phyloP scores from a whole-genome alignment of 92 coral and sea anemone species.

The Anthopleura xanthogrammica region DNA sequence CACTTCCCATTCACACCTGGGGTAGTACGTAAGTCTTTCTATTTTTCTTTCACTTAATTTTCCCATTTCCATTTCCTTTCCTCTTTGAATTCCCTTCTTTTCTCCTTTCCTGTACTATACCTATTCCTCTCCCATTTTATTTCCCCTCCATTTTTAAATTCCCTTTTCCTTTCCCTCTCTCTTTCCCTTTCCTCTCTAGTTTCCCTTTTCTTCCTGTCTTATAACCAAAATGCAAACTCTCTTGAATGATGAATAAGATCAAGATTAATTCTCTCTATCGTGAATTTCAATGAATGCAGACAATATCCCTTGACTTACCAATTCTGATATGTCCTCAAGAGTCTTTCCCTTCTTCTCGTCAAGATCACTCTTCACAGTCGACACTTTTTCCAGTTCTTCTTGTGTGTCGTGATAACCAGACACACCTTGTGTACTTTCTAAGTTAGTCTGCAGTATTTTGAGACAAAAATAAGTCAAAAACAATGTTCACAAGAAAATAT shows the following conservation, averaged over 20 bases:
- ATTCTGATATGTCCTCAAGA: slow-evolving; percentile 91
- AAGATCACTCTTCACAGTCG: slow-evolving; percentile 89
- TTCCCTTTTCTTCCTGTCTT: too few species aligned
- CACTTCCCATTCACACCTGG: too few species aligned
- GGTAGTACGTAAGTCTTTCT: too few species aligned
- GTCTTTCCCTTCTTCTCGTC: slow-evolving; percentile 99
- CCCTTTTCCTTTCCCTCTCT: too few species aligned
- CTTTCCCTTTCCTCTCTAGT: too few species aligned
- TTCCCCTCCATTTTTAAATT: too few species aligned
- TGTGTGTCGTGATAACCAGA: slow-evolving; percentile 95
- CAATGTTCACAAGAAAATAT: not conserved
- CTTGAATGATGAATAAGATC: too few species aligned
- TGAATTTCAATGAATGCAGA: not conserved
- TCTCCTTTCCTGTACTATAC: not conserved
- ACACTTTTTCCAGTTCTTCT: slow-evolving; percentile 93
- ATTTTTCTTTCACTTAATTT: not conserved
- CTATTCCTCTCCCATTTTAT: too few species aligned
- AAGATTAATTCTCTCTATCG: not conserved
- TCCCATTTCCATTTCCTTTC: too few species aligned
- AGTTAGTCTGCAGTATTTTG: slow-evolving; percentile 40
- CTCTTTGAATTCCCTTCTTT: not conserved
- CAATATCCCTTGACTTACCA: slow-evolving; percentile 46
- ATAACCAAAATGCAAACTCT: too few species aligned
- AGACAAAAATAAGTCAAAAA: not conserved
- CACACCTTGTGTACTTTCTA: slow-evolving; percentile 85